Evolutionary conservation across 2,113 vertebrate species (phyloP), one percentile per base, ranked within the genome.

Genomic region (Callipepla californica): DNA sequence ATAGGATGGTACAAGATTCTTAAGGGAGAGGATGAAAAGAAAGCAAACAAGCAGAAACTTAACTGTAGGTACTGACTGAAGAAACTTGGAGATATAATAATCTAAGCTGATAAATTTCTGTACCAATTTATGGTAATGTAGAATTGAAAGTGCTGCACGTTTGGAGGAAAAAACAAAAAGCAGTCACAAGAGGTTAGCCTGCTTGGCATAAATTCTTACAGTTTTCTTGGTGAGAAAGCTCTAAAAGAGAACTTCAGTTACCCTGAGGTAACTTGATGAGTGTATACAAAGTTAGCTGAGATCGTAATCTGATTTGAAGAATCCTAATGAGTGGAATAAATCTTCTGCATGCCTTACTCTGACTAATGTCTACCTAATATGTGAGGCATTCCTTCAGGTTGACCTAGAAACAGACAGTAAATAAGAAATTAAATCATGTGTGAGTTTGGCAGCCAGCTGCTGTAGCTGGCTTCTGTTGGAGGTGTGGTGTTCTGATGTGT

Each of bases 261-360:
- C 62, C 66, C 15, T 82, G 82, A 55, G 23, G 80, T 81, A 87
- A 87, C 20, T 55, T 26, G 47, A 38, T 67, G 65, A 45, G 17
- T n/a, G 21, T 68, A 4, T 50, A 51, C 25, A 1, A 17, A 73
- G 70, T 74, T 63, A 80, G 11, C 42, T 0, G 1, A 88, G 83
- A 92, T 92, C 66, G 59, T 91, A 75, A 84, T 95, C 87, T 81
- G 66, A 7, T 11, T 28, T 38, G 59, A 75, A n/a, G 77, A 84
- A 86, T 67, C 69, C 78, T 78, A 38, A 75, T 47, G 80, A 84
- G 73, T 1, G 15, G 47, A 63, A 75, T 75, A 21, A n/a, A 7
- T 11, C 23, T 94, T 58, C 19, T 63, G 42, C 25, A 1, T 59
- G 26, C 28, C 36, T 53, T 48, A 1, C 42, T 69, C 13, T 1